Conservation (phyloP, 1,140 invertebrate genomes). For the Oreohelix idahoensis region DNA sequence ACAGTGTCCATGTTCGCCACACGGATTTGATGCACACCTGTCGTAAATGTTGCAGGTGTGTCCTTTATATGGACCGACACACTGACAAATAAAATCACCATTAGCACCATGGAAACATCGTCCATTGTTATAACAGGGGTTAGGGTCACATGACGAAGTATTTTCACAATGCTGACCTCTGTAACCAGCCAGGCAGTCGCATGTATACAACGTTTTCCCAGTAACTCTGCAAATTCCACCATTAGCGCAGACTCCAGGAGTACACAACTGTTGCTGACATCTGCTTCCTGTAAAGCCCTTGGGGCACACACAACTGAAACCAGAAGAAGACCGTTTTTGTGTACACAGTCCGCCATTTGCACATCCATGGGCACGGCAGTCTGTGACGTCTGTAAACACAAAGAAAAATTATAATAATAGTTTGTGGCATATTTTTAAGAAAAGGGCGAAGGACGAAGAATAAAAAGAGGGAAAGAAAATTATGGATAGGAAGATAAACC, state of each 20-base stretch:
- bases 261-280: background rate
- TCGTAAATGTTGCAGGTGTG: background rate
- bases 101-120: background rate
- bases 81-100: background rate
- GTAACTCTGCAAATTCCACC: constrained; percentile 15
- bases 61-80: background rate
- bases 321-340: background rate
- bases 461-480: no score
- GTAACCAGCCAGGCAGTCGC: background rate
- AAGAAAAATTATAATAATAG: no score
- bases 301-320: constrained; percentile 1
- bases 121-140: constrained; percentile 17
- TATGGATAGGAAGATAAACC: no score
- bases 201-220: background rate
- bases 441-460: no score
- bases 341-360: background rate
- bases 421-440: no score
- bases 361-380: constrained; percentile 27
- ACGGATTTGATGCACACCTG: constrained; percentile 14
- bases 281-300: background rate
- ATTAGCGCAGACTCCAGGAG: background rate
- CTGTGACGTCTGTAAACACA: background rate
- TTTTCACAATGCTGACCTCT: constrained; percentile 8
- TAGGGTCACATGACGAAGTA: constrained; percentile 1
- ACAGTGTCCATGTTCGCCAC: background rate